Conservation (phyloP, 2,113 vertebrate genomes). For the Nibea coibor region DNA sequence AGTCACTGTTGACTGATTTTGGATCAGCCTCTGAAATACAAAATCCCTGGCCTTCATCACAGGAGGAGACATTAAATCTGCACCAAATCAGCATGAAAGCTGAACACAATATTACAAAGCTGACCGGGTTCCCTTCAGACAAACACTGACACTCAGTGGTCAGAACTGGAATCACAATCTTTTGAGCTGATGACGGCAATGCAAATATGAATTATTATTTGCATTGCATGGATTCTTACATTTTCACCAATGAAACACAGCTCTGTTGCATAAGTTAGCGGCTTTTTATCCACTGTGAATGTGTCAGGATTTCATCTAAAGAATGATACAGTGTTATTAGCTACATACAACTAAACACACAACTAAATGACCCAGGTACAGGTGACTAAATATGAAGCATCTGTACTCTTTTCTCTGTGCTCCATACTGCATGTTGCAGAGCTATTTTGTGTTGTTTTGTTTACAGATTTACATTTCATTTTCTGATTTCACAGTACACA, state of each 20-base stretch:
- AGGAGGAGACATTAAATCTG: constrained; percentile 51
- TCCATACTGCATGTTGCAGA: neutral
- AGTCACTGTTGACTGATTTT: constrained; percentile 49
- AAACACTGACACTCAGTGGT: constrained; percentile 71
- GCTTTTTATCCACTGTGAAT: neutral
- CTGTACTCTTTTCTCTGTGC: neutral
- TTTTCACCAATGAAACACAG: neutral
- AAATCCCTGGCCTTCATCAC: constrained; percentile 40
- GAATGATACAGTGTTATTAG: neutral
- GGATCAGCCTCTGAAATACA: constrained; percentile 35
- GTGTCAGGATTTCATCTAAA: too few species aligned
- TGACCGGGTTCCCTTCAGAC: constrained; percentile 14
- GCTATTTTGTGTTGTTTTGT: neutral
- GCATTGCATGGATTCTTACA: neutral
- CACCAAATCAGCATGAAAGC: constrained; percentile 40
- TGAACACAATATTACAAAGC: constrained; percentile 2
- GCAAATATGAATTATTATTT: neutral
- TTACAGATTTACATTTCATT: neutral
- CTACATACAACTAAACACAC: neutral
- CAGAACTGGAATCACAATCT: constrained; percentile 5
- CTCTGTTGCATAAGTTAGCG: neutral
- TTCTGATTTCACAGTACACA: neutral
- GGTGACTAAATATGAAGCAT: neutral
- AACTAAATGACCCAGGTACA: neutral
- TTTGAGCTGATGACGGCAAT: neutral